phyloP scores from a whole-genome alignment of 2,888 invertebrate genomes.

The Erebia palarica region DNA sequence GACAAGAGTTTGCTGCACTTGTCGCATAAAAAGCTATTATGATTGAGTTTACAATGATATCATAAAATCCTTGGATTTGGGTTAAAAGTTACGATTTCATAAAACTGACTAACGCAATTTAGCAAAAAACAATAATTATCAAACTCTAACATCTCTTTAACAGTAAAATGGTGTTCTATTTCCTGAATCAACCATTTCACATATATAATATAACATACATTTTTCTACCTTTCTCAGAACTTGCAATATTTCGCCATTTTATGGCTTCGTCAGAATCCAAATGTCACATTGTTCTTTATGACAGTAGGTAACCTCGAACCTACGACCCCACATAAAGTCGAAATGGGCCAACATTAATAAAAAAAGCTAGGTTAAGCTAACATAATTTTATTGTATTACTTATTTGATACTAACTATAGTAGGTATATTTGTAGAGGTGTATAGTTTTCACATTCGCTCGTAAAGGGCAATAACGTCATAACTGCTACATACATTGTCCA shows the following conservation, averaged over 20 bases:
- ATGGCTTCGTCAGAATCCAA: background rate
- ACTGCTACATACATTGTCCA: no score
- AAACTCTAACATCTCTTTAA: no score
- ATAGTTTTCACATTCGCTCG: no score
- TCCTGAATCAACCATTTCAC: background rate
- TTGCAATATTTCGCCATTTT: constrained; percentile 2
- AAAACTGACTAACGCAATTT: background rate
- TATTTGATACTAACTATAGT: background rate
- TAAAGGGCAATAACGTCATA: no score
- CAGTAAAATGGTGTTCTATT: background rate
- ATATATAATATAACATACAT: background rate
- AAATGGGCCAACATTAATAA: constrained; percentile 1
- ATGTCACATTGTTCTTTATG: background rate
- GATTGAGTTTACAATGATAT: no score
- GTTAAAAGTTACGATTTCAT: no score
- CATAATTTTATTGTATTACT: background rate
- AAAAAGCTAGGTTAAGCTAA: background rate
- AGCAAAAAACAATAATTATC: no score
- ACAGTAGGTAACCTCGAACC: background rate
- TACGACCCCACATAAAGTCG: background rate
- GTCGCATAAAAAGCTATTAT: no score
- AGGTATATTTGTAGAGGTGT: no score
- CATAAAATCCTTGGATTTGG: no score
- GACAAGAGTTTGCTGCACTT: no score
- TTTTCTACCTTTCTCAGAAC: background rate